These are phyloP conservation scores for Epinephelus moara DNA, from an alignment of 2,113 vertebrate species.

Conservation along the genomic window DNA sequence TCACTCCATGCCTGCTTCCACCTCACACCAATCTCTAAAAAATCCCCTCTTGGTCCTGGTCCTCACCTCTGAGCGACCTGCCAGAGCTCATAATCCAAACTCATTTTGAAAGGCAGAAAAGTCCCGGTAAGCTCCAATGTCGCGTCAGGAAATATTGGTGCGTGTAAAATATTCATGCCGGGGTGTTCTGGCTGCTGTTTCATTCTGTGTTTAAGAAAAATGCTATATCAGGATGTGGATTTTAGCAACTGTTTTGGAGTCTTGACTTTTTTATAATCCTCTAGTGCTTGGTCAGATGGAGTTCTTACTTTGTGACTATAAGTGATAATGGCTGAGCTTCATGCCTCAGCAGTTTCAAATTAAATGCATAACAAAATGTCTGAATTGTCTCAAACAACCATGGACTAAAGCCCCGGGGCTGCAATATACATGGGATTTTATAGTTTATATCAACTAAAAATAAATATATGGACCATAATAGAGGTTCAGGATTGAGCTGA, in stretches of 20 bases:
- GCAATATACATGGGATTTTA: constrained; percentile 11
- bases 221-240: constrained; percentile 50
- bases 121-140: constrained; percentile 38
- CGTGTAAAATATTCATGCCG: constrained; percentile 67
- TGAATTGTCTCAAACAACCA: constrained; percentile 46
- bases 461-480: constrained; percentile 6
- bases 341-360: constrained; percentile 59
- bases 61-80: constrained; percentile 61
- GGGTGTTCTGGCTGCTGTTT: constrained; percentile 33
- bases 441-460: constrained; percentile 28
- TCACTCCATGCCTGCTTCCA: constrained; percentile 14
- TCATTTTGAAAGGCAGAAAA: constrained; percentile 59
- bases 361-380: constrained; percentile 40
- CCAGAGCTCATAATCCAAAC: constrained; percentile 66
- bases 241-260: constrained; percentile 43
- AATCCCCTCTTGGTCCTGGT: constrained; percentile 32
- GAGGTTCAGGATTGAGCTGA: constrained; percentile 1
- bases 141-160: constrained; percentile 56
- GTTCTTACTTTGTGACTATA: constrained; percentile 39
- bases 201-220: constrained; percentile 30
- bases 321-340: constrained; percentile 53
- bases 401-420: constrained; percentile 12
- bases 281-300: constrained; percentile 52
- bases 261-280: constrained; percentile 47
- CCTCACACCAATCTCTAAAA: constrained; percentile 19